Base-by-base conservation (phyloP, 2,888 invertebrate genomes). In the Catocala nupta region DNA sequence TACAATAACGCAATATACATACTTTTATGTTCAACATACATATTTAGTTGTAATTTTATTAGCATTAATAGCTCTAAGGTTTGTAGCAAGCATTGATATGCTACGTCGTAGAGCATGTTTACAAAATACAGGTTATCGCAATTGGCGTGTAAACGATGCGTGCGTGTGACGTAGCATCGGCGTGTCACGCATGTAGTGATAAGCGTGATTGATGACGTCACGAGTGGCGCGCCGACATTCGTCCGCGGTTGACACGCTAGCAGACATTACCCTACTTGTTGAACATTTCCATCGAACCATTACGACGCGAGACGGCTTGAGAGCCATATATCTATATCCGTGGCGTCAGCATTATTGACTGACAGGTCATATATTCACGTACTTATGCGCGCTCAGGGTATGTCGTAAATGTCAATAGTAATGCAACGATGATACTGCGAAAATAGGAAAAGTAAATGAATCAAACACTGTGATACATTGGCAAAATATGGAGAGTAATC, bases 151-250 rank as follows among this genome's bases (percentile, higher is more conserved):
- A 67, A 70, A 59, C 62, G 64, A 47, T 63, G 71, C 69, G 68
- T 80, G 77, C 75, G 73, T 74, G 80, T 77, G 76, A 83, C 78
- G 75, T 73, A 57, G 68, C 60, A 73, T 63, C 67, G 65, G 75
- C 77, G 68, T 75, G 77, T 77, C 82, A 80, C 83, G 72, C 70
- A 65, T 61, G 68, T 69, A 63, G 78, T 85, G 92, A 92, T 92
- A 92, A 91, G 83, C 84, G 85, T 91, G 92, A 93, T 92, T 92
- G 90, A 93, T 90, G 91, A 86, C 90, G 88, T 90, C 90, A 91
- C 84, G 77, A 61, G 52, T 62, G 80, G 71, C 60, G 60, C 65
- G 66, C 42, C 70, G 64, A 65, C 73, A 67, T 70, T 73, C 73
- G 71, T 65, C 71, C 68, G 63, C 68, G 59, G 59, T 61, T 59